Conservation (phyloP, 2,888 invertebrate genomes). For the Aphidius colemani region DNA sequence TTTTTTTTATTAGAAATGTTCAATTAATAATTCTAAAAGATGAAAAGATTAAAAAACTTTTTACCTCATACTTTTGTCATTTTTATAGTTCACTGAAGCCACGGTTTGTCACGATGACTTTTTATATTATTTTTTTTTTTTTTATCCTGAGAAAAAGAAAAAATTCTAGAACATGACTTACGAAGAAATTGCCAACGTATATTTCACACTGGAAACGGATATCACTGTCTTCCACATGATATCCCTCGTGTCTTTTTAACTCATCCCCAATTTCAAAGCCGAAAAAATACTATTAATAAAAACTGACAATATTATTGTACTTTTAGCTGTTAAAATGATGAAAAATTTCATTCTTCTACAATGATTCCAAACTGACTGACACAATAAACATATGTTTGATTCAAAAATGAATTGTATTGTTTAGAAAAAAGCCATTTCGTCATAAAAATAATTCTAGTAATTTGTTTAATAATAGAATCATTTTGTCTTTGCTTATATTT, state of each 20-base stretch:
- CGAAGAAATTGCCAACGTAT: conserved; percentile 7
- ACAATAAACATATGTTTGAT: too few species aligned
- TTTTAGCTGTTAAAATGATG: too few species aligned
- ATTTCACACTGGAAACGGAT: conserved; percentile 3
- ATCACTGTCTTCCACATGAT: conserved; percentile 17
- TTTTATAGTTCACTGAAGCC: neutral
- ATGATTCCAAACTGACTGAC: too few species aligned
- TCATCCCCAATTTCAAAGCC: too few species aligned
- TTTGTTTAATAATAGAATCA: too few species aligned
- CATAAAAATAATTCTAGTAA: too few species aligned
- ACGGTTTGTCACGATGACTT: neutral
- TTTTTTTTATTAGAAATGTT: too few species aligned
- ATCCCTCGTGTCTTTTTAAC: conserved; percentile 1
- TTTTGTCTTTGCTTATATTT: too few species aligned
- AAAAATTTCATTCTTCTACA: too few species aligned
- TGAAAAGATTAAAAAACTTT: conserved; percentile 10
- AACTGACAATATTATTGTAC: neutral
- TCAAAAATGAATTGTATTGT: too few species aligned
- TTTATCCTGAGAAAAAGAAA: neutral
- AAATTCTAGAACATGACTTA: conserved; percentile 6
- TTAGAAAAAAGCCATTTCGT: too few species aligned
- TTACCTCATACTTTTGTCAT: conserved; percentile 21
- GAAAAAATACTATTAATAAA: conserved; percentile 22
- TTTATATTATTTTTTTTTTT: neutral
- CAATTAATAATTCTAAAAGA: neutral